Evolutionary conservation across 2,888 invertebrate species (phyloP).

Genomic region (Xylophagus ater): DNA sequence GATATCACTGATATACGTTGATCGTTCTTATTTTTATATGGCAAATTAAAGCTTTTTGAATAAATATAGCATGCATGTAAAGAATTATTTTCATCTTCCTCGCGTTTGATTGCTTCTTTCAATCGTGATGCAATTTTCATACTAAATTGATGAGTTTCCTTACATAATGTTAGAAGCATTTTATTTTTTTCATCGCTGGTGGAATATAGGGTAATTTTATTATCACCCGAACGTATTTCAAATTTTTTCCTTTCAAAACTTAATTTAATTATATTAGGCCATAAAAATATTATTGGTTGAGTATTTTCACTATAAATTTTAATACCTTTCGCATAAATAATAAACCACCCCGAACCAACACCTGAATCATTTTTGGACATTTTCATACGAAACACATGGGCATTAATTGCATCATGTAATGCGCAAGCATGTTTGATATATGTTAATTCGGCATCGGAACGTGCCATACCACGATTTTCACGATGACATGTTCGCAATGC

Average conservation of each 20-base stretch:
- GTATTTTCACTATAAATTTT: slow-evolving; percentile 69
- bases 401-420: slow-evolving; percentile 75
- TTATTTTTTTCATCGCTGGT: slow-evolving; percentile 90
- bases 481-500: slow-evolving; percentile 64
- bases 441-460: slow-evolving; percentile 70
- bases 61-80: slow-evolving; percentile 63
- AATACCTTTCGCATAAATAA: slow-evolving; percentile 85
- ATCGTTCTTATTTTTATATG: slow-evolving; percentile 57
- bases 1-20: slow-evolving; percentile 85
- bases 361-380: slow-evolving; percentile 63
- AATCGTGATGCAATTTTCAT: slow-evolving; percentile 82
- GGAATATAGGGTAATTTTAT: slow-evolving; percentile 80
- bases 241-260: slow-evolving; percentile 97
- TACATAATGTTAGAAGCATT: slow-evolving; percentile 74
- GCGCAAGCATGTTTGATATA: slow-evolving; percentile 84
- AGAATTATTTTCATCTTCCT: slow-evolving; percentile 65
- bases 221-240: slow-evolving; percentile 84
- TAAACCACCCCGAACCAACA: slow-evolving; percentile 73
- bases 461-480: slow-evolving; percentile 66
- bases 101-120: slow-evolving; percentile 67
- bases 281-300: slow-evolving; percentile 70
- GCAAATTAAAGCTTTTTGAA: slow-evolving; percentile 50
- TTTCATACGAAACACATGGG: slow-evolving; percentile 75
- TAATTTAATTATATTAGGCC: slow-evolving; percentile 91
- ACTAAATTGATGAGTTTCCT: slow-evolving; percentile 90